Evolutionary conservation across 2,113 vertebrate genomes (phyloP).

Genomic region (Anoplopoma fimbria): DNA sequence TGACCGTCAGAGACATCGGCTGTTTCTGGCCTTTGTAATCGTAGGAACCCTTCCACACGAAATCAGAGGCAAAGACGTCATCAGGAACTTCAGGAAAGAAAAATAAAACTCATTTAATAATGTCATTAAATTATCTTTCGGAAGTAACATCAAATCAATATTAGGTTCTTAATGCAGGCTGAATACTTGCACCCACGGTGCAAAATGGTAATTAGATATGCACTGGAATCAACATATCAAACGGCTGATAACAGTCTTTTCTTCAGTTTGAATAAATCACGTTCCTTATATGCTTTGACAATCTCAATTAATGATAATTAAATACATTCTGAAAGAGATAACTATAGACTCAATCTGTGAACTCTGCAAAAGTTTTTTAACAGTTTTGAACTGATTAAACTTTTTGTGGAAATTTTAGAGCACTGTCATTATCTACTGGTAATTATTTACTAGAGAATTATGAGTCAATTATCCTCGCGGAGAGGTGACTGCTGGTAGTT

Average conservation of each 20-base stretch:
- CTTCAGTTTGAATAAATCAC: constrained; percentile 29
- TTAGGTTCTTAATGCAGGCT: neutral
- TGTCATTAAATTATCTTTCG: neutral
- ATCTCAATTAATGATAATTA: constrained; percentile 46
- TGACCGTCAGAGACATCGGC: constrained; percentile 94
- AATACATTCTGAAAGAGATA: constrained; percentile 28
- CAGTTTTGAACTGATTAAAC: constrained; percentile 6
- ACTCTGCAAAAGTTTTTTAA: constrained; percentile 29
- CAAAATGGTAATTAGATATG: constrained; percentile 44
- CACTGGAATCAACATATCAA: constrained; percentile 29
- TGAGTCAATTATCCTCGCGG: neutral
- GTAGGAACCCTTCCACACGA: constrained; percentile 98
- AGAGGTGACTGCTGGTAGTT: constrained; percentile 19
- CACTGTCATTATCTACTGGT: constrained; percentile 3
- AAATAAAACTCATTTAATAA: neutral
- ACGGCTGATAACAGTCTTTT: constrained; percentile 43
- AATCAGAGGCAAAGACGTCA: constrained; percentile 94
- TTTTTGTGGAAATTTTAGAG: neutral
- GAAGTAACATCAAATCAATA: neutral
- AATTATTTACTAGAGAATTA: constrained; percentile 22
- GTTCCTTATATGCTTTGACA: constrained; percentile 31
- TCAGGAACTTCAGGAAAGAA: constrained; percentile 88
- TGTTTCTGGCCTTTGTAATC: constrained; percentile 96
- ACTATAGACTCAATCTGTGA: constrained; percentile 5
- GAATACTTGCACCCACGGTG: constrained; percentile 1